These are phyloP conservation scores for Pyxicephalus adspersus DNA, from an alignment of 2,113 vertebrate genomes.

Conservation along the genomic window DNA sequence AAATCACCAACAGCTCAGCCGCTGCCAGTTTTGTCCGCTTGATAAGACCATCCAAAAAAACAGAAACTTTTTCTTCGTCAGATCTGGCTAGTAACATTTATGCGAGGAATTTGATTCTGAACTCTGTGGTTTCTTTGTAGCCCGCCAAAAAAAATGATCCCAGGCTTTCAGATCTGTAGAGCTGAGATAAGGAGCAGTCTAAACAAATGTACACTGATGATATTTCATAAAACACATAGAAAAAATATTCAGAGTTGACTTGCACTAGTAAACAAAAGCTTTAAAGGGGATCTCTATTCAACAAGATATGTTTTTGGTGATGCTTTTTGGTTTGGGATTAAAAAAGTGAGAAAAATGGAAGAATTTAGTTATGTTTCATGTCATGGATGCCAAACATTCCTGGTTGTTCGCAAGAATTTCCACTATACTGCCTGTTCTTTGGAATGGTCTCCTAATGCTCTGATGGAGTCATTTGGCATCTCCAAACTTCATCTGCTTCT, in stretches of 20 bases:
- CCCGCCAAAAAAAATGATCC: not conserved
- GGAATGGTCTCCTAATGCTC: too few relatives aligned
- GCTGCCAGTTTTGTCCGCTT: not conserved
- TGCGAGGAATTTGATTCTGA: not conserved
- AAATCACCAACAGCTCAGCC: not conserved
- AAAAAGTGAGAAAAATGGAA: too few relatives aligned
- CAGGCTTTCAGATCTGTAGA: not conserved
- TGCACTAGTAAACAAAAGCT: too few relatives aligned
- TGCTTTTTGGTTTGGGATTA: too few relatives aligned
- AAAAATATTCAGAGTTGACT: not conserved
- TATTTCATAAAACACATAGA: not conserved
- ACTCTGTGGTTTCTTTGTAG: not conserved
- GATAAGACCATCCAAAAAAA: not conserved
- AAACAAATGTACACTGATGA: not conserved
- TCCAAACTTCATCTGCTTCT: too few relatives aligned
- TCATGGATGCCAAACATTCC: too few relatives aligned
- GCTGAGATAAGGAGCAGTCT: not conserved
- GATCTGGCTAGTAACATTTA: not conserved
- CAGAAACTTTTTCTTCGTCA: not conserved
- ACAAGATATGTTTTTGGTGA: too few relatives aligned
- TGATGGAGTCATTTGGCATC: too few relatives aligned
- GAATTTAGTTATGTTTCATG: too few relatives aligned
- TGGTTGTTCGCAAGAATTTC: too few relatives aligned
- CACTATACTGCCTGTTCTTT: too few relatives aligned
- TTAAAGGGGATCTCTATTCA: too few relatives aligned